Percentiles rank a stretch among this genome's conserved stretches.
These are phyloP conservation scores for Phenganax marumi DNA, from an alignment of 92 coral and sea anemone genomes.

Conservation along the genomic window DNA sequence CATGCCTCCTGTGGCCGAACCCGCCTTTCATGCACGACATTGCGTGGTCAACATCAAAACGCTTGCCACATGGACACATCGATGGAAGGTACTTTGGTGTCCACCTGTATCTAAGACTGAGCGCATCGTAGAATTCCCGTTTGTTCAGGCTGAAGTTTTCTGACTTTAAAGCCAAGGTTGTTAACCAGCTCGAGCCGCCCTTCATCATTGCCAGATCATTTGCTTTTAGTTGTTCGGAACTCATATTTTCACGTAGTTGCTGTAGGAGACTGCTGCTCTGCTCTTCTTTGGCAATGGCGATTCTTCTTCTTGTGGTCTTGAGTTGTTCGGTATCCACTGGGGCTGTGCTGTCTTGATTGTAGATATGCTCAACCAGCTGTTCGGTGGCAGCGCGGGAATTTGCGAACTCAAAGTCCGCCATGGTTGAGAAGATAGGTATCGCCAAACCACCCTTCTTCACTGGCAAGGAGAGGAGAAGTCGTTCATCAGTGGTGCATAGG, in stretches of 20 bases:
- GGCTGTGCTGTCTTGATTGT: no score
- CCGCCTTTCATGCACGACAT: constrained; percentile 60
- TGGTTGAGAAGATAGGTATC: no score
- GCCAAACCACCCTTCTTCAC: no score
- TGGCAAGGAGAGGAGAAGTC: no score
- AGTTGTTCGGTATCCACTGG: no score
- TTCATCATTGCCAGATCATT: constrained; percentile 62
- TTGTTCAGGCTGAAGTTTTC: constrained; percentile 57
- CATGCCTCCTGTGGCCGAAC: constrained; percentile 56
- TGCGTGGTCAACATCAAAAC: constrained; percentile 35
- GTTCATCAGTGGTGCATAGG: no score
- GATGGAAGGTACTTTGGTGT: constrained; percentile 52
- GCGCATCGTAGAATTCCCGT: constrained; percentile 46
- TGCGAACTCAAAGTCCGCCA: no score
- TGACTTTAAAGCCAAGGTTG: constrained; percentile 53
- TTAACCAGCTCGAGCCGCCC: constrained; percentile 57
- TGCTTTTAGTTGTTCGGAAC: constrained; percentile 47
- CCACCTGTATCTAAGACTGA: constrained; percentile 58
- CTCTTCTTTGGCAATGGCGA: no score
- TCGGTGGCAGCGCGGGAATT: no score
- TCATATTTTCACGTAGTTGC: constrained; percentile 51
- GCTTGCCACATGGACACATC: constrained; percentile 44
- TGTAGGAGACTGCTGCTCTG: no score
- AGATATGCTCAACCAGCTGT: no score
- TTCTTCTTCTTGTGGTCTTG: no score